Evolutionary conservation across 2,113 vertebrate genomes (phyloP).

Genomic region (Motacilla tschutschensis): DNA sequence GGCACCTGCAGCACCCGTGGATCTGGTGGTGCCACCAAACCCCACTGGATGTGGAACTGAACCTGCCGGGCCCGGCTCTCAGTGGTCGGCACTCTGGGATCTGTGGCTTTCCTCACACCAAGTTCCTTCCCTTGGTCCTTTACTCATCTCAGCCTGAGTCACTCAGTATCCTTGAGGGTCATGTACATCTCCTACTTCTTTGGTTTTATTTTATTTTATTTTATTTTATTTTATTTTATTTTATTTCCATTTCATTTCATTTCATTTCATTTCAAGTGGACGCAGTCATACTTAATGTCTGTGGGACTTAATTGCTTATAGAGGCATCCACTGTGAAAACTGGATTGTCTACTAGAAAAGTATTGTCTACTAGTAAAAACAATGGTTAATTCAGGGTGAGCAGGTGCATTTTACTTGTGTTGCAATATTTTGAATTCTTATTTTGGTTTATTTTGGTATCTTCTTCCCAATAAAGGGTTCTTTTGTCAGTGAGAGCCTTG

Average conservation of each 20-base stretch:
- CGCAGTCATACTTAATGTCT: background rate
- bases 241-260: background rate
- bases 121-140: background rate
- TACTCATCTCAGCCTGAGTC: background rate
- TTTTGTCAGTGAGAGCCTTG: background rate
- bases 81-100: rapidly evolving
- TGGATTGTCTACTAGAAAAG: background rate
- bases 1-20: rapidly evolving
- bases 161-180: background rate
- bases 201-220: background rate
- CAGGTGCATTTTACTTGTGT: background rate
- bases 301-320: background rate
- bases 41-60: rapidly evolving
- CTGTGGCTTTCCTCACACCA: rapidly evolving
- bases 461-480: background rate
- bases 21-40: rapidly evolving
- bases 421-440: background rate
- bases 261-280: background rate
- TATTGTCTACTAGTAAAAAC: background rate
- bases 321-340: background rate
- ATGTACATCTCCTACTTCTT: background rate
- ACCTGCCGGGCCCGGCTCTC: background rate
- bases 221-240: too few relatives aligned
- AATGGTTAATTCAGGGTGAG: background rate
- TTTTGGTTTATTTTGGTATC: background rate